Base-by-base conservation (phyloP, 2,797 vertebrate species). In the Chrosomus eos region DNA sequence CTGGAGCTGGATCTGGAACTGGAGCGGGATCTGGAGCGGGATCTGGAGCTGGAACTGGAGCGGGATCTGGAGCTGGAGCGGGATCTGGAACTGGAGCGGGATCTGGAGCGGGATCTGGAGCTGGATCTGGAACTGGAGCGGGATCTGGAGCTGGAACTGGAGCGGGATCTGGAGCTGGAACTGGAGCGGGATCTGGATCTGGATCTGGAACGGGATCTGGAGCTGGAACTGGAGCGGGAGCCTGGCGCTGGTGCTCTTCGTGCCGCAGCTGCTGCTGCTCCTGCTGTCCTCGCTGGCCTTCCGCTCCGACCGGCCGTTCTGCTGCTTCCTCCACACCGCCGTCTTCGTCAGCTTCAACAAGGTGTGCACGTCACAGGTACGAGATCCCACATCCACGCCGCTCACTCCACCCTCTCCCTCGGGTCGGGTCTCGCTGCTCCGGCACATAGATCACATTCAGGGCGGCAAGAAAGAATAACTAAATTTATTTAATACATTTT, bases 341-440 rank as follows among this genome's bases (percentile, higher is more conserved):
- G 91, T 99, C 80, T 98, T 99, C 80, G 98, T 99, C 82, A 97
- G 95, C 82, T 99, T 99, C 91, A 99, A 99, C 95, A 99, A 99
- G 95, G 98, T 99, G 13, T 99, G 98, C 94, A 99, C 98, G 0
- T 99, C 98, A 21, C 98, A 97, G 96, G 96, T 96, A 28, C 55
- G 45, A 33, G 31, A 33, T 33, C 31, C 31, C 31, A 33, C 31
- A 33, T 33, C 31, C 31, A 33, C 31, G 31, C 31, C 3, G 36
- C 36, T 38, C 33, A 5, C 33, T 36, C 36, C 6, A 38, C 36
- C 6, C 36, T 6, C 31, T n/a, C n/a, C n/a, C n/a, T n/a, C n/a
- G n/a, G n/a, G n/a, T n/a, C n/a, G n/a, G n/a, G n/a, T n/a, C n/a
- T n/a, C n/a, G n/a, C n/a, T n/a, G n/a, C n/a, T n/a, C n/a, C n/a